These are phyloP conservation scores for Cardiocondyla obscurior DNA, from an alignment of 1,140 invertebrate genomes.

Conservation along the genomic window DNA sequence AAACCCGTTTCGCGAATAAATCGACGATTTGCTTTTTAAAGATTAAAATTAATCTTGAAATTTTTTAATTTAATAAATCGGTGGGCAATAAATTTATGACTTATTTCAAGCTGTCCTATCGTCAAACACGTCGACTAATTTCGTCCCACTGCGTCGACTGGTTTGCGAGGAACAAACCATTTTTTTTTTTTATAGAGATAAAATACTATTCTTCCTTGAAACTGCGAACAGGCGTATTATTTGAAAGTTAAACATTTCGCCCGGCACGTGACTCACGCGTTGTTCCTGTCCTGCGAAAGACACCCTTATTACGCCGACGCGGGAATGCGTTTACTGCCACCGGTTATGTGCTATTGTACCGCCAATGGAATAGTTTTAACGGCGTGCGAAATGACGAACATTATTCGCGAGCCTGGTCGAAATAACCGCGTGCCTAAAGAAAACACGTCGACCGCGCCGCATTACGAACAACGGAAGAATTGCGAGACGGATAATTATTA, in stretches of 20 bases:
- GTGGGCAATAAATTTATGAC: neutral
- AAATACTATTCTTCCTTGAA: neutral
- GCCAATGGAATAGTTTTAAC: slow-evolving; percentile 49
- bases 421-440: slow-evolving; percentile 34
- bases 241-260: neutral
- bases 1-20: neutral
- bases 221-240: neutral
- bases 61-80: neutral
- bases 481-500: slow-evolving; percentile 48
- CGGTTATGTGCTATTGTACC: slow-evolving; percentile 58
- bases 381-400: slow-evolving; percentile 16
- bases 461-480: slow-evolving; percentile 36
- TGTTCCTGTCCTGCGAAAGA: neutral
- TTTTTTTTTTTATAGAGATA: neutral
- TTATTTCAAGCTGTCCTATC: neutral
- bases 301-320: slow-evolving; percentile 31
- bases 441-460: slow-evolving; percentile 6
- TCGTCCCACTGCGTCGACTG: neutral
- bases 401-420: slow-evolving; percentile 9
- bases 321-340: slow-evolving; percentile 43
- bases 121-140: neutral
- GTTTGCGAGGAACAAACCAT: neutral
- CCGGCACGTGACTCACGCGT: neutral
- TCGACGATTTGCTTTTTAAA: neutral
- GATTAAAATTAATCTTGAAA: neutral